Evolutionary conservation across 2,888 invertebrate genomes (phyloP).

Genomic region (Nineta flava): DNA sequence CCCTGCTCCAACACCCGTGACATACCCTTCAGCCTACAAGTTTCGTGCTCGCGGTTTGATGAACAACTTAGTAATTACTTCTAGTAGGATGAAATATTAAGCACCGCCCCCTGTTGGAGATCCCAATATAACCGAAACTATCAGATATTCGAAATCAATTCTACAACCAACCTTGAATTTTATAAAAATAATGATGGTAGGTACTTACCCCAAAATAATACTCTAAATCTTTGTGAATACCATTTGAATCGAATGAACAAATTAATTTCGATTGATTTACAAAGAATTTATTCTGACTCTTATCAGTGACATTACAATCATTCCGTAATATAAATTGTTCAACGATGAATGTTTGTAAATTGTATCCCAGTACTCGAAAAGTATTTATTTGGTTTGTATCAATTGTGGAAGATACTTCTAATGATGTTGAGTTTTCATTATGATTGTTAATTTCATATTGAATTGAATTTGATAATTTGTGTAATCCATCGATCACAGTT

Average conservation of each 20-base stretch:
- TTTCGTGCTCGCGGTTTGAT: too few species aligned
- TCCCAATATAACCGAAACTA: too few species aligned
- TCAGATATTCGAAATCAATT: too few species aligned
- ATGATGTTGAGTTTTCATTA: not conserved
- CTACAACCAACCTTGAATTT: too few species aligned
- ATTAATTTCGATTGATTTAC: not conserved
- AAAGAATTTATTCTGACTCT: not conserved
- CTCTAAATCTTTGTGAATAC: not conserved
- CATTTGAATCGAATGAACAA: not conserved
- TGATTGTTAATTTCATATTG: not conserved
- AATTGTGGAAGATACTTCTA: too few species aligned
- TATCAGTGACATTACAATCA: not conserved
- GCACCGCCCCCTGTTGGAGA: too few species aligned
- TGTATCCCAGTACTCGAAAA: not conserved
- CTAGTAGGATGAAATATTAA: too few species aligned
- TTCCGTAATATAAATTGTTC: not conserved
- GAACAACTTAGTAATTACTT: too few species aligned
- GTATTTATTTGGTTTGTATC: not conserved
- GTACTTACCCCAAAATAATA: not conserved
- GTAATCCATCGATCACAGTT: not conserved
- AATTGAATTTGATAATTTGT: not conserved
- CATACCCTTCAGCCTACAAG: too few species aligned
- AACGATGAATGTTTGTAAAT: constrained; percentile 1
- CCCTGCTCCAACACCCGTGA: too few species aligned
- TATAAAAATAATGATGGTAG: too few species aligned